A percentile compares a stretch with the other conserved stretches of the same genome.
These are phyloP conservation scores for Chrysolina haemoptera DNA, from an alignment of 2,888 invertebrate genomes.

Conservation along the genomic window DNA sequence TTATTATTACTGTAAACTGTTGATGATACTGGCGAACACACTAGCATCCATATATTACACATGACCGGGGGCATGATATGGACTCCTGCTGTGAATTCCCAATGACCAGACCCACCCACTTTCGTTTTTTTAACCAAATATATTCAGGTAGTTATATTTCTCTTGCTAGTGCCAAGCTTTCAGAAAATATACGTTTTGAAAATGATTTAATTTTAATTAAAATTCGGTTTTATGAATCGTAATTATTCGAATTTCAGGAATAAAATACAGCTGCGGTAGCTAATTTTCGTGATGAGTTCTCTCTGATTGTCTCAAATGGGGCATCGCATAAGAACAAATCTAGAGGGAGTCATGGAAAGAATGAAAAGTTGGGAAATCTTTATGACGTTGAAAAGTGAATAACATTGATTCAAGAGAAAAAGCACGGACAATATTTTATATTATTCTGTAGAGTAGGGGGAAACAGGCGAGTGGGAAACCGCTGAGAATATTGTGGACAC, in stretches of 20 bases:
- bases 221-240: constrained; percentile 4
- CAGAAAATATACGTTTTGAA: constrained; percentile 8
- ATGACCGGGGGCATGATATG: constrained; percentile 64
- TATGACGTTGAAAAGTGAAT: too few relatives aligned
- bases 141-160: constrained; percentile 22
- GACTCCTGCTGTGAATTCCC: constrained; percentile 66
- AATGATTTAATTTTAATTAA: constrained; percentile 12
- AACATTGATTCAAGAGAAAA: too few relatives aligned
- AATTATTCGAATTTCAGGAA: neutral
- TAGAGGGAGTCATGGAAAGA: too few relatives aligned
- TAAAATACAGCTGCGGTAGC: neutral
- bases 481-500: too few relatives aligned
- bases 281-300: too few relatives aligned
- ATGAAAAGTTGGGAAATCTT: too few relatives aligned
- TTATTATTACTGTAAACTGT: constrained; percentile 64
- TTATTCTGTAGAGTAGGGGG: too few relatives aligned
- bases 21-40: constrained; percentile 62
- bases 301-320: too few relatives aligned
- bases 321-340: too few relatives aligned
- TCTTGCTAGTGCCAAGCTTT: constrained; percentile 12
- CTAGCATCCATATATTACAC: constrained; percentile 67
- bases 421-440: too few relatives aligned
- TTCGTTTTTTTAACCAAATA: constrained; percentile 26
- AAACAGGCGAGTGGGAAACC: too few relatives aligned
- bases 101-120: constrained; percentile 64